These are phyloP conservation scores for Lasioglossum zephyrum DNA, from an alignment of 2,888 invertebrate genomes.

Conservation along the genomic window DNA sequence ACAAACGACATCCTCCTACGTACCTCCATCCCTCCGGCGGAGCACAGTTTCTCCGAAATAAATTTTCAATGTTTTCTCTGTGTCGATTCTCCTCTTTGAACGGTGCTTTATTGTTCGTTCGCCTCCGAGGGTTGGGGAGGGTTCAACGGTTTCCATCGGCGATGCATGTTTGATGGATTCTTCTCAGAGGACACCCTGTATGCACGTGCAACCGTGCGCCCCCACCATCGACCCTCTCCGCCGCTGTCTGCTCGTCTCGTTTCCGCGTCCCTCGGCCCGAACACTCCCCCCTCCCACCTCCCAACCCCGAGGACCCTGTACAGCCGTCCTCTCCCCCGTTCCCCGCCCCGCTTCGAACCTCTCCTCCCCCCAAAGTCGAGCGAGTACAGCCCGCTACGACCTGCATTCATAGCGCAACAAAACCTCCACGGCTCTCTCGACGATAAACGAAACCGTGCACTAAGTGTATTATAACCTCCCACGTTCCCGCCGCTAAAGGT, in stretches of 20 bases:
- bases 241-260: slow-evolving; percentile 63
- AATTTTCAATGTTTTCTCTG: not conserved
- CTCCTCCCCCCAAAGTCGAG: slow-evolving; percentile 35
- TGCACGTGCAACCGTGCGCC: slow-evolving; percentile 39
- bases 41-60: not conserved
- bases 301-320: not conserved
- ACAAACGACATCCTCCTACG: not conserved
- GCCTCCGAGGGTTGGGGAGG: not conserved
- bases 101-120: not conserved
- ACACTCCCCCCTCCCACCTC: not conserved
- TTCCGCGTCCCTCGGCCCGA: slow-evolving; percentile 53
- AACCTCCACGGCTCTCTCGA: slow-evolving; percentile 68
- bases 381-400: slow-evolving; percentile 65
- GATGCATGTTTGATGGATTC: not conserved
- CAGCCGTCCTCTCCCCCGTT: not conserved
- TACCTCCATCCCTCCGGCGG: not conserved
- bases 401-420: slow-evolving; percentile 73
- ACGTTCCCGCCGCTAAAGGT: slow-evolving; percentile 82
- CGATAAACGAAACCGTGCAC: slow-evolving; percentile 75
- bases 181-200: slow-evolving; percentile 1
- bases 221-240: slow-evolving; percentile 63
- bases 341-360: slow-evolving; percentile 18
- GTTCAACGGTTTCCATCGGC: not conserved
- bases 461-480: slow-evolving; percentile 80
- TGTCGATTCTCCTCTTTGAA: not conserved